Evolutionary conservation across 2,888 invertebrate genomes (phyloP).

Genomic region (Lycia hirtaria): DNA sequence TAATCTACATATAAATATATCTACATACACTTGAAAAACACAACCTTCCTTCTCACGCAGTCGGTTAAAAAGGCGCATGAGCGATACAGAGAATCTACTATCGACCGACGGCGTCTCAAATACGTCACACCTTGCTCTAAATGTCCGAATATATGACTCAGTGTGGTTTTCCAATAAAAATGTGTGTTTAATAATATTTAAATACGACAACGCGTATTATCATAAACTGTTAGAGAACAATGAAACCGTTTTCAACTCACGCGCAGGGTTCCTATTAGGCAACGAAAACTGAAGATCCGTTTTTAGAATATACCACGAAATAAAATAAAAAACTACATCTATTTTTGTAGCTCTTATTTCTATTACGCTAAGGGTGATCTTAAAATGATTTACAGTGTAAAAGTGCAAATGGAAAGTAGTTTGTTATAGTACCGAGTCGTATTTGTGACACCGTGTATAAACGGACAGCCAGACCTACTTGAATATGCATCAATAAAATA

Average conservation of each 20-base stretch:
- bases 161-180: slow-evolving; percentile 61
- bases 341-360: slow-evolving; percentile 31
- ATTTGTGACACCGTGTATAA: slow-evolving; percentile 77
- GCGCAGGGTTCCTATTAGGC: slow-evolving; percentile 69
- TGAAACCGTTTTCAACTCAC: slow-evolving; percentile 68
- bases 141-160: slow-evolving; percentile 52
- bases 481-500: slow-evolving; percentile 70
- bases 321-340: slow-evolving; percentile 3
- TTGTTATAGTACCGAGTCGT: slow-evolving; percentile 67
- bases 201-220: slow-evolving; percentile 60
- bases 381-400: slow-evolving; percentile 24
- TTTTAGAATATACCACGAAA: slow-evolving; percentile 31
- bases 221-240: slow-evolving; percentile 68
- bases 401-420: slow-evolving; percentile 37
- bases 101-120: too few species aligned
- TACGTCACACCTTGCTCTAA: slow-evolving; percentile 41
- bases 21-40: too few species aligned
- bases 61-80: too few species aligned
- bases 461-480: slow-evolving; percentile 67
- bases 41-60: too few species aligned
- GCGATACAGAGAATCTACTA: too few species aligned
- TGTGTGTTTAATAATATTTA: slow-evolving; percentile 54
- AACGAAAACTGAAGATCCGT: slow-evolving; percentile 68
- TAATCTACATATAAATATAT: too few species aligned
- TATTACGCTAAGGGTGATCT: slow-evolving; percentile 33